Evolutionary conservation across 2,113 vertebrate genomes (phyloP).

Genomic region (Nyctibius bracteatus): DNA sequence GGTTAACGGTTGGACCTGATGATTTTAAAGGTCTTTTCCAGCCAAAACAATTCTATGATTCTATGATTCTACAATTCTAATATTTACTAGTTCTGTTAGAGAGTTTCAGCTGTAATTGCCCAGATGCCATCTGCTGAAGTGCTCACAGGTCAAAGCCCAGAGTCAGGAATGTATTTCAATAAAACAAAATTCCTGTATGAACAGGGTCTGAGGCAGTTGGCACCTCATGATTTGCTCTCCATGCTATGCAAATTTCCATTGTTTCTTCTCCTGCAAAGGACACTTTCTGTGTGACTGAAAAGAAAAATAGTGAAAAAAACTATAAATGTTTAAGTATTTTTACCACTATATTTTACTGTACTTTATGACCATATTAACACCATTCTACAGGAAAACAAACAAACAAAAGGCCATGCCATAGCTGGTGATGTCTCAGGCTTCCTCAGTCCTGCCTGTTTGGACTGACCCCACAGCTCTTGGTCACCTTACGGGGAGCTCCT

Average conservation of each 20-base stretch:
- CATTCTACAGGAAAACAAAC: neutral
- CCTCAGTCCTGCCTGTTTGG: neutral
- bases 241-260: neutral
- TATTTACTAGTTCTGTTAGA: neutral
- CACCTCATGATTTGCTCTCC: neutral
- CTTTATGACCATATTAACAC: neutral
- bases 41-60: no score
- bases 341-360: neutral
- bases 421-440: neutral
- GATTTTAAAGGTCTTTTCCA: no score
- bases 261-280: neutral
- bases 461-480: neutral
- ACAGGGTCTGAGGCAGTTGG: neutral
- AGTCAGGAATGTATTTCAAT: neutral
- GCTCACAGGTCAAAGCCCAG: neutral
- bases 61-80: no score
- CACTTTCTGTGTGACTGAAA: neutral
- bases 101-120: neutral
- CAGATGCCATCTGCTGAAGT: neutral
- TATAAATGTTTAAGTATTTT: neutral
- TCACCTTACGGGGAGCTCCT: neutral
- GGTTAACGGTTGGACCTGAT: no score
- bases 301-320: neutral
- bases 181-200: neutral
- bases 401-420: neutral